Evolutionary conservation across 2,797 vertebrate genomes (phyloP), one percentile per base, ranked within the genome.

Genomic region (Enteromius anoplus): DNA sequence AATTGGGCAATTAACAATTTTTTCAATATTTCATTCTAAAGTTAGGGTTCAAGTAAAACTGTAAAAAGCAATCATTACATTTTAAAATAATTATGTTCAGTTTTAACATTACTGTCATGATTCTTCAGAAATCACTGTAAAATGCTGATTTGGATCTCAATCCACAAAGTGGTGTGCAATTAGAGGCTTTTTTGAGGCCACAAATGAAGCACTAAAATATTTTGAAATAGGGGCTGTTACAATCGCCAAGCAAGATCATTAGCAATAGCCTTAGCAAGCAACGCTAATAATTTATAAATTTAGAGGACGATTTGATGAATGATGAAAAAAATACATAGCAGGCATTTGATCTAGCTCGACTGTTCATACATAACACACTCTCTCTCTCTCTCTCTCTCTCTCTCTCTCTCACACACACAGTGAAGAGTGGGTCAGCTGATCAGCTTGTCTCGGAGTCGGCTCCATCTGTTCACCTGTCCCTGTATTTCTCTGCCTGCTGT

Each of bases 381-480:
- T 23, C 51, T 85, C 60, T 53, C 32, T 40, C 78, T 45, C 10
- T 23, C 78, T 53, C 32, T 40, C 78, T 45, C 10, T 23, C 78
- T 78, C 81, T 23, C 51, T 85, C 58, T 34, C 32, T 69, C 83
- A 82, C 85, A 80, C 83, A 51, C 82, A 79, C 55, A 80, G 51
- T 81, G 79, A 85, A 83, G 83, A 77, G 84, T 62, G 34, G 26
- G 88, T 91, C 90, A 90, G 84, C 88, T 89, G 91, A 93, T 94
- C 91, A 90, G 91, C 91, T 90, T 89, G 93, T 91, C 88, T 91
- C 91, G 89, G 90, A 88, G 91, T 89, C 90, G 88, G 84, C 88
- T 90, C 93, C 93, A 93, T 94, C 92, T 93, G 93, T 93, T 92
- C 92, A 93, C 93, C 94, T 93, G 92, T 94, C 90, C 90, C 85